Conservation (phyloP, 2,888 invertebrate species). For the Coenonympha glycerion region DNA sequence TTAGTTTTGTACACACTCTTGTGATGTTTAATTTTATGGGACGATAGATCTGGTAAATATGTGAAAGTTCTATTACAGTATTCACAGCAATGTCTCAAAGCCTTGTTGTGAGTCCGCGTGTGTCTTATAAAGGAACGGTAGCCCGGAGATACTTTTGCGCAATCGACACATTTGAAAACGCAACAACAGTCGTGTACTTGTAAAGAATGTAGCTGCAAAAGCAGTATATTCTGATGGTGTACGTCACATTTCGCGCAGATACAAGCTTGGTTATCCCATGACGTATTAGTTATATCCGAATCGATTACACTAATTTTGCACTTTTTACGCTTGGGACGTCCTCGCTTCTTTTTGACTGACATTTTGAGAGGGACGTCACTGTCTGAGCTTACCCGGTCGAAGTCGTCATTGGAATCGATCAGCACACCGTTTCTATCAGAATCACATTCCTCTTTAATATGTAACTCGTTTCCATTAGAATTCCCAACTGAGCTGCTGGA, state of each 20-base stretch:
- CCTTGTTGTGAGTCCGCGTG: slow-evolving; percentile 51
- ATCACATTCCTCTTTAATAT: slow-evolving; percentile 34
- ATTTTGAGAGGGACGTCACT: slow-evolving; percentile 51
- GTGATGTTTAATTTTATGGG: slow-evolving; percentile 45
- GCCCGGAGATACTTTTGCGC: slow-evolving; percentile 47
- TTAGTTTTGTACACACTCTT: slow-evolving; percentile 34
- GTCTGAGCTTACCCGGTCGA: slow-evolving; percentile 43
- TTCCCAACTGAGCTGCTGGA: not conserved
- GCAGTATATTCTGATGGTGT: slow-evolving; percentile 54
- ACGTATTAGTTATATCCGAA: too few relatives aligned
- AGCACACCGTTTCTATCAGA: slow-evolving; percentile 37
- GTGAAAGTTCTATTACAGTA: slow-evolving; percentile 52
- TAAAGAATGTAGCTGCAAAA: slow-evolving; percentile 54
- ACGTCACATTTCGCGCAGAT: slow-evolving; percentile 62
- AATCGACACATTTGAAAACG: slow-evolving; percentile 59
- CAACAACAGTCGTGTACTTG: slow-evolving; percentile 61
- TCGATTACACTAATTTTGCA: slow-evolving; percentile 17
- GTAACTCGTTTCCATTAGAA: not conserved
- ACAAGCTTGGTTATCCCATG: slow-evolving; percentile 63
- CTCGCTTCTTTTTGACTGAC: slow-evolving; percentile 42
- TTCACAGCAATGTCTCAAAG: slow-evolving; percentile 57
- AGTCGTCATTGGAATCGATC: slow-evolving; percentile 33
- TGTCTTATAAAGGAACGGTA: slow-evolving; percentile 56
- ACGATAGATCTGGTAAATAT: slow-evolving; percentile 42
- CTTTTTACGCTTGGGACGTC: slow-evolving; percentile 35